phyloP scores from a whole-genome alignment of 2,888 invertebrate species.

The Operophtera brumata region DNA sequence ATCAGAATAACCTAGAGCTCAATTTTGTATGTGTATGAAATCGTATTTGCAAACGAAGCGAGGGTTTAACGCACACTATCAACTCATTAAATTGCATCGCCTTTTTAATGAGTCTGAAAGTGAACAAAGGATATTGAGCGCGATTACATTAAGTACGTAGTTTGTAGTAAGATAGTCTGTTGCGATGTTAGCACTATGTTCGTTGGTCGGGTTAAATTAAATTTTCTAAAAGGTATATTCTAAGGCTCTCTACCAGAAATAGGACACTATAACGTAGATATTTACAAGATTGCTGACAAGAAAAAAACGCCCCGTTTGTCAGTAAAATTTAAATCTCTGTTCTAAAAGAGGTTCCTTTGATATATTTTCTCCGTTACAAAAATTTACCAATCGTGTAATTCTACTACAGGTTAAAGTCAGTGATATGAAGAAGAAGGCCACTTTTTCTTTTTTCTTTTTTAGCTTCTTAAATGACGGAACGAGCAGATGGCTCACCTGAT shows the following conservation, averaged over 20 bases:
- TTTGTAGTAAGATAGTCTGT: constrained; percentile 69
- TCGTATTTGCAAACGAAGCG: constrained; percentile 76
- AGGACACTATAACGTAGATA: neutral
- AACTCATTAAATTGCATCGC: constrained; percentile 81
- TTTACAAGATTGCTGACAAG: neutral
- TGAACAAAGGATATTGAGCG: constrained; percentile 80
- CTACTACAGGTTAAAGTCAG: too few relatives aligned
- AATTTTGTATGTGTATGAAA: constrained; percentile 35
- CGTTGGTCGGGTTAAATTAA: constrained; percentile 42
- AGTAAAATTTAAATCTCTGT: too few relatives aligned
- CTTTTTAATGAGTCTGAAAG: constrained; percentile 81
- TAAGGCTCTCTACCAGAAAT: constrained; percentile 14
- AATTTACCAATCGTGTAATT: too few relatives aligned
- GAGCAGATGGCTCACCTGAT: too few relatives aligned
- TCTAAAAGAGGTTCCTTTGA: too few relatives aligned
- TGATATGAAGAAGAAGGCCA: too few relatives aligned
- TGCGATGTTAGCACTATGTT: constrained; percentile 53
- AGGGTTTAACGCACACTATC: constrained; percentile 80
- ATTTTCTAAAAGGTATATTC: constrained; percentile 13
- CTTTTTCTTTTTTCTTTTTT: too few relatives aligned
- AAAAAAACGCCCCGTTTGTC: too few relatives aligned
- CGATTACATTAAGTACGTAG: constrained; percentile 79
- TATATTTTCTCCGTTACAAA: too few relatives aligned
- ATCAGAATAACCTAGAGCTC: constrained; percentile 41
- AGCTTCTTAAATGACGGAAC: too few relatives aligned